phyloP scores from a whole-genome alignment of 2,797 vertebrate species.

The Pseudocheirus occidentalis region DNA sequence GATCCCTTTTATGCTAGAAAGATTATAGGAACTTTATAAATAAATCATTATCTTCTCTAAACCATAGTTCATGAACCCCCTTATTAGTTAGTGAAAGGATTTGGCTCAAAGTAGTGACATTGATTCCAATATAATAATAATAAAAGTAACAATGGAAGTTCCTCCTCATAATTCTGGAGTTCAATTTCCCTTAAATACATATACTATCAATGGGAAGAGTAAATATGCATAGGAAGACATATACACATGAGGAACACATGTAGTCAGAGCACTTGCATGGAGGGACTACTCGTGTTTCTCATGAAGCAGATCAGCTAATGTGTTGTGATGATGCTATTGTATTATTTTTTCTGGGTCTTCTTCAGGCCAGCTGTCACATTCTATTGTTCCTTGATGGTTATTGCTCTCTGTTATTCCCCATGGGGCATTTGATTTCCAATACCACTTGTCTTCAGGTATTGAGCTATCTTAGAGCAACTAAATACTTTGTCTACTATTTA shows the following conservation, averaged over 20 bases:
- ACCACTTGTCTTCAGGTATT: not conserved
- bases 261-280: not conserved
- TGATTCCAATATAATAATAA: not conserved
- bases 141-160: not conserved
- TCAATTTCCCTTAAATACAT: not conserved
- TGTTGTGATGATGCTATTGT: not conserved
- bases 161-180: not conserved
- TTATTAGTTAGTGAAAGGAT: not conserved
- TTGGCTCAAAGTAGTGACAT: not conserved
- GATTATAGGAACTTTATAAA: not conserved
- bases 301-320: not conserved
- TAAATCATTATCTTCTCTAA: not conserved
- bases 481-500: not conserved
- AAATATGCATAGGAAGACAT: not conserved
- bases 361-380: not conserved
- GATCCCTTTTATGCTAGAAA: not conserved
- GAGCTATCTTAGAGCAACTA: not conserved
- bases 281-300: not conserved
- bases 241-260: not conserved
- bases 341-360: not conserved
- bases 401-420: not conserved
- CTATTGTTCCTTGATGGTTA: not conserved
- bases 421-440: not conserved
- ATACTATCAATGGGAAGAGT: not conserved
- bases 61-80: not conserved